Evolutionary conservation across 2,888 invertebrate species (phyloP).

Genomic region (Parnassius smintheus): DNA sequence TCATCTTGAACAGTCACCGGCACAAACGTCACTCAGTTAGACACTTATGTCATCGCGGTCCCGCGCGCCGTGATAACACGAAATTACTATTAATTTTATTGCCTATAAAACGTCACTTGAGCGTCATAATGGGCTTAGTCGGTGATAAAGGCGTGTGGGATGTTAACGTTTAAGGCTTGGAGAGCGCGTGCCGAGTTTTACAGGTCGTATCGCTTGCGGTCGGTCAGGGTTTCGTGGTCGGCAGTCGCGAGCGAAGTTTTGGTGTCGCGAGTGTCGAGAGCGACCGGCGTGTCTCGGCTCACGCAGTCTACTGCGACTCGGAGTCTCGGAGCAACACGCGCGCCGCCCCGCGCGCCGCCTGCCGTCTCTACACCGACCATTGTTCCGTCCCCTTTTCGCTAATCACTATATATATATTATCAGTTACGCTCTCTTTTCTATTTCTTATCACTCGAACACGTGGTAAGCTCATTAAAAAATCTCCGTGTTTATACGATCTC

Average conservation of each 20-base stretch:
- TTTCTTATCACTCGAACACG: slow-evolving; percentile 75
- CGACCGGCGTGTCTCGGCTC: slow-evolving; percentile 84
- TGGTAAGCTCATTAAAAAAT: slow-evolving; percentile 38
- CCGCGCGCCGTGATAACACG: slow-evolving; percentile 73
- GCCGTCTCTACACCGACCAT: slow-evolving; percentile 65
- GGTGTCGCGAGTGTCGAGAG: slow-evolving; percentile 59
- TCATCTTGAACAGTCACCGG: slow-evolving; percentile 85
- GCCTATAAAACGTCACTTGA: slow-evolving; percentile 79
- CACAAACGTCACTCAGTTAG: slow-evolving; percentile 72
- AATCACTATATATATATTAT: slow-evolving; percentile 80
- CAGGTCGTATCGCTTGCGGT: slow-evolving; percentile 59
- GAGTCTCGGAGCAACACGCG: slow-evolving; percentile 65
- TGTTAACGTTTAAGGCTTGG: slow-evolving; percentile 79
- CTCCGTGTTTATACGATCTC: background rate
- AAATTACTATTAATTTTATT: slow-evolving; percentile 79
- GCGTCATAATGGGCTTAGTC: slow-evolving; percentile 78
- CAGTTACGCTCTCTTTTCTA: slow-evolving; percentile 74
- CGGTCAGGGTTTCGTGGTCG: slow-evolving; percentile 49
- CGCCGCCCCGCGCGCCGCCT: slow-evolving; percentile 82
- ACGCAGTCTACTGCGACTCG: slow-evolving; percentile 83
- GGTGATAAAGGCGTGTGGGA: slow-evolving; percentile 79
- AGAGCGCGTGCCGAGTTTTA: slow-evolving; percentile 77
- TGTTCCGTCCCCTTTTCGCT: slow-evolving; percentile 81
- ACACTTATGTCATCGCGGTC: slow-evolving; percentile 79
- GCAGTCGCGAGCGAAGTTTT: slow-evolving; percentile 73